phyloP scores from a whole-genome alignment of 2,113 vertebrate species.

The Hemichromis elongatus region DNA sequence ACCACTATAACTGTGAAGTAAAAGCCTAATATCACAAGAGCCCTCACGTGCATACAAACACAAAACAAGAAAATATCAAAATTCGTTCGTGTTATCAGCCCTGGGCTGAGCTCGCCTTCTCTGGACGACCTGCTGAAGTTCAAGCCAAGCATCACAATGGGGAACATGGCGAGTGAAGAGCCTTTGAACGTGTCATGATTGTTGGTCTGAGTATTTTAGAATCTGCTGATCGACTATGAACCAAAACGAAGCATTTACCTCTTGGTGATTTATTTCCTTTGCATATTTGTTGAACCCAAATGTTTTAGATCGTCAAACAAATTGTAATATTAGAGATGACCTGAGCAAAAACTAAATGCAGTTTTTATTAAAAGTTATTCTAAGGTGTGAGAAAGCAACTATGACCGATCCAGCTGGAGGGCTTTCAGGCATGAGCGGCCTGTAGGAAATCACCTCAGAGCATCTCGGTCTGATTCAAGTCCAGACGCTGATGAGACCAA shows the following conservation, averaged over 20 bases:
- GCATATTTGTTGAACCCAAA: not conserved
- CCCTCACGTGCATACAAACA: fast-evolving
- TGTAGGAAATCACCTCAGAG: fast-evolving
- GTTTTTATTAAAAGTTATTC: not conserved
- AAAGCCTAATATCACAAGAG: not conserved
- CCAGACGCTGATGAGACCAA: not conserved
- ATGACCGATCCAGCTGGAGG: not conserved
- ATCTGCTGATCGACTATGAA: not conserved
- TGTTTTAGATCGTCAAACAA: not conserved
- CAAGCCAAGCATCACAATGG: not conserved
- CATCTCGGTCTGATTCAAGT: not conserved
- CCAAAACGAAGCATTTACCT: fast-evolving
- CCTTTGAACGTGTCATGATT: not conserved
- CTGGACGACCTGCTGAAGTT: not conserved
- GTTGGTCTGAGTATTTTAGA: not conserved
- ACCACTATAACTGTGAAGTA: fast-evolving
- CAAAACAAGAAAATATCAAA: too few relatives aligned
- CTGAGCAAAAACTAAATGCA: not conserved
- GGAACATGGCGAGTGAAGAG: not conserved
- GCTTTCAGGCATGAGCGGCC: not conserved
- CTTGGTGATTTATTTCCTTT: fast-evolving
- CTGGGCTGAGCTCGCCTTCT: not conserved
- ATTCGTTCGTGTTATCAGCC: not conserved
- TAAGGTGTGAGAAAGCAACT: not conserved
- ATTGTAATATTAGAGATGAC: not conserved